Base-by-base conservation (phyloP, 2,888 invertebrate genomes). In the Melanophora roralis region DNA sequence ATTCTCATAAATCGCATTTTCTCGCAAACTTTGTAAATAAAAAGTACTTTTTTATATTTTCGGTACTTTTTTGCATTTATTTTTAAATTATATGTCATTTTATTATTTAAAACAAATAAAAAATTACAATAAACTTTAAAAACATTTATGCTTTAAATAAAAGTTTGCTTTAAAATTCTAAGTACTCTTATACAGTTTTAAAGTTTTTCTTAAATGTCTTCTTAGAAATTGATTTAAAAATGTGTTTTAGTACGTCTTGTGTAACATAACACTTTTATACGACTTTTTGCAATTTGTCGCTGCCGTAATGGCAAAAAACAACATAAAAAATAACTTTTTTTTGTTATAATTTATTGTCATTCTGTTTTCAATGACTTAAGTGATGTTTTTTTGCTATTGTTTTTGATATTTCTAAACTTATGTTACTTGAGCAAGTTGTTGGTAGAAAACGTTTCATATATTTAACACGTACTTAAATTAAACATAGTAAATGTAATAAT, bases 321-420 rank as follows among this genome's bases (percentile, higher is more conserved):
- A 14, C 43, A 16, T 36, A 34, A 43, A 32, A 40, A 49, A 27
- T 23, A 68, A 36, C 19, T 51, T 64, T n/a, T 38, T 49, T 5
- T 60, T 43, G 43, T 49, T 19, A 38, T 65, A 16, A 40, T 40
- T 67, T 67, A 60, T 74, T 49, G 51, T 59, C 74, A 74, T 67
- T 75, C 60, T 43, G 32, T 67, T 51, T 75, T 45, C 59, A 60
- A 75, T 36, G 60, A 34, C 59, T 60, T 23, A 67, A 75, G 67
- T 75, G n/a, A n/a, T n/a, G 59, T 67, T 27, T 6, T 64, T 36
- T 23, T 36, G 53, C 14, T 53, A 9, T 53, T 43, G 4, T 16
- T 45, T 36, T 11, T 23, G 43, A 45, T 47, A 38, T 60, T 60
- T 55, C 38, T 32, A 27, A 57, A 59, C 47, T 73, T 57, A 36